These are phyloP conservation scores for fruit fly (Drosophila melanogaster) DNA, from an alignment of 1,140 invertebrate species.

Conservation along the genomic window Release_6_plus_ISO1_MT NT_033779.5:7060501-7061000, in stretches of 20 bases:
- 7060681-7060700: background rate
- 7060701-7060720: background rate
- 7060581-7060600: background rate
- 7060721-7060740: no score
- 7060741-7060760: no score
- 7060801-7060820: no score
- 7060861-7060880: background rate
- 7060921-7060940: background rate
- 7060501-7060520: background rate
- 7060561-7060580: background rate
- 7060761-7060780: background rate
- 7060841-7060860: background rate
- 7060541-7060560: constrained; percentile 4
- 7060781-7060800: no score
- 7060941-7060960: background rate
- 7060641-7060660: background rate
- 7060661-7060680: no score
- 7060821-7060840: background rate
- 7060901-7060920: background rate
- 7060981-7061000: constrained; percentile 88
- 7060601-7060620: background rate
- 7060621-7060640: background rate
- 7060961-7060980: constrained; percentile 56
- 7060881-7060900: background rate
- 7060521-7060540: constrained; percentile 6